phyloP scores from a whole-genome alignment of 2,888 invertebrate species.

The Gymnoscelis rufifasciata region DNA sequence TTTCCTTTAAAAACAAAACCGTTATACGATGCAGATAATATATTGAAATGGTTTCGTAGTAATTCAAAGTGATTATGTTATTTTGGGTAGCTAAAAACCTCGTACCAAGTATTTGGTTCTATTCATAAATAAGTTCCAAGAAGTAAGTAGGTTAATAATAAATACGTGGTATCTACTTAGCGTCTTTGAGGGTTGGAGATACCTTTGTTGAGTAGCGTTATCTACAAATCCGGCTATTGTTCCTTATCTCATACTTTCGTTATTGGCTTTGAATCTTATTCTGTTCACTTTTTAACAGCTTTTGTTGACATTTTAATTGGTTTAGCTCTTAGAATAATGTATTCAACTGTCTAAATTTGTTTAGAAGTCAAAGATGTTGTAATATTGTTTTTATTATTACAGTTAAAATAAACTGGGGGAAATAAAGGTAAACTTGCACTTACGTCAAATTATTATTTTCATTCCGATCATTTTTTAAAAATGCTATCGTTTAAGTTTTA shows the following conservation, averaged over 20 bases:
- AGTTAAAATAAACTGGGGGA: too few relatives aligned
- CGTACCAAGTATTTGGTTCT: background rate
- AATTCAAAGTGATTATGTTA: background rate
- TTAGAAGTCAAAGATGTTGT: too few relatives aligned
- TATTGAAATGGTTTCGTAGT: too few relatives aligned
- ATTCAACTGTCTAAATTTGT: too few relatives aligned
- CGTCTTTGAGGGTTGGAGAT: conserved; percentile 14
- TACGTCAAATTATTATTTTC: too few relatives aligned
- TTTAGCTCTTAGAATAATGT: background rate
- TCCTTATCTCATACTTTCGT: conserved; percentile 18
- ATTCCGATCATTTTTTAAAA: too few relatives aligned
- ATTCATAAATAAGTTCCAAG: conserved; percentile 11
- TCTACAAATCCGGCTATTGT: conserved; percentile 20
- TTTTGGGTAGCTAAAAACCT: background rate
- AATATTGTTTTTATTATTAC: too few relatives aligned
- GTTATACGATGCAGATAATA: too few relatives aligned
- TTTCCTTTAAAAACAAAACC: too few relatives aligned
- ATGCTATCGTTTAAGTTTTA: too few relatives aligned
- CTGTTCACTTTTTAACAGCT: conserved; percentile 7
- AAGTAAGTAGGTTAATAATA: conserved; percentile 8
- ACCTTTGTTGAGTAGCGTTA: conserved; percentile 17
- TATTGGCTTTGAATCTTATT: conserved; percentile 14
- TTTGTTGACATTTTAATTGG: conserved; percentile 10
- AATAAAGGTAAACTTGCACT: too few relatives aligned
- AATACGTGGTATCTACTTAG: conserved; percentile 10